Conservation (phyloP, 1,140 invertebrate species). For the Drosophila tropicalis region DNA sequence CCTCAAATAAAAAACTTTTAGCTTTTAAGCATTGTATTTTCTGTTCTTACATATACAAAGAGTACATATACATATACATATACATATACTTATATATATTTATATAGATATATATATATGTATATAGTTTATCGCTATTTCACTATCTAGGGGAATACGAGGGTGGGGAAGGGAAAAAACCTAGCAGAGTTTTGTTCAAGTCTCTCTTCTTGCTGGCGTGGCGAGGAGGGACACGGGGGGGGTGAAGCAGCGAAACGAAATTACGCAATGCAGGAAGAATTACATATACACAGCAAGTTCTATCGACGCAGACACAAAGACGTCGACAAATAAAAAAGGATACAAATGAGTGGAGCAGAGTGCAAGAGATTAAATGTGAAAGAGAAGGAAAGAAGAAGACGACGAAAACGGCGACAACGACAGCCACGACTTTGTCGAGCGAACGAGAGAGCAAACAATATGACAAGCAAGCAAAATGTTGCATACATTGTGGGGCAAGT, state of each 20-base stretch:
- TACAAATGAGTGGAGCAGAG: background rate
- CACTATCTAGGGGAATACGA: background rate
- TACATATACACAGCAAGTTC: background rate
- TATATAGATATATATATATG: too few relatives aligned
- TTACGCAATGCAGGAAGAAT: constrained; percentile 4
- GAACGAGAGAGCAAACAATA: constrained; percentile 7
- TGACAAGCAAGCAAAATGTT: constrained; percentile 20
- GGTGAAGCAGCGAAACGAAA: background rate
- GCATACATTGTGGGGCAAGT: constrained; percentile 49
- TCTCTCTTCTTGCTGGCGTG: background rate
- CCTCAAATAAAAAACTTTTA: too few relatives aligned
- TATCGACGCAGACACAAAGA: constrained; percentile 43
- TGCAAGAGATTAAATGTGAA: background rate
- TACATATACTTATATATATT: too few relatives aligned
- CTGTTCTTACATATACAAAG: too few relatives aligned
- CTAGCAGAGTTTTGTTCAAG: background rate
- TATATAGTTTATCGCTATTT: background rate
- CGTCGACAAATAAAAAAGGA: background rate
- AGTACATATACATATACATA: too few relatives aligned
- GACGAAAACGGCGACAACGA: background rate
- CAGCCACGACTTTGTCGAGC: background rate
- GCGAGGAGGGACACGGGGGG: background rate
- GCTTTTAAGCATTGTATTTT: too few relatives aligned
- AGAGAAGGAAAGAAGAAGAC: background rate
- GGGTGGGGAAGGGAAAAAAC: background rate